These are phyloP conservation scores for Camelus bactrianus DNA, from an alignment of 2,113 vertebrate genomes.

Conservation along the genomic window DNA sequence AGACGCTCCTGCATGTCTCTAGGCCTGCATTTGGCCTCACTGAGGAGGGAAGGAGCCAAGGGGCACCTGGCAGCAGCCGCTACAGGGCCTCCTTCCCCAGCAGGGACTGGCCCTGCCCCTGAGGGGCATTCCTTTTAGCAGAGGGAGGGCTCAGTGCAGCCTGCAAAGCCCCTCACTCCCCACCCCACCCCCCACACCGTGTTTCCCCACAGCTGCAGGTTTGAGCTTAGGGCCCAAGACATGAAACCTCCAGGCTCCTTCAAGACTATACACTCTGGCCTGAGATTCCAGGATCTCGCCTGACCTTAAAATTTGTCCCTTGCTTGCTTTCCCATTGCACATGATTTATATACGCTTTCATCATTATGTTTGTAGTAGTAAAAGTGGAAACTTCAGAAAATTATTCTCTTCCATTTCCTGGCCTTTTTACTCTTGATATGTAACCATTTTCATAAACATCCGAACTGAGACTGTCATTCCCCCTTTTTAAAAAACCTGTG, in stretches of 20 bases:
- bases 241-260: not conserved
- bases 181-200: too few species aligned
- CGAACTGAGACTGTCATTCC: conserved; percentile 57
- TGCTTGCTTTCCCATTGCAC: conserved; percentile 64
- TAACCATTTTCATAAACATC: conserved; percentile 59
- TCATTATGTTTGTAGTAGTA: conserved; percentile 59
- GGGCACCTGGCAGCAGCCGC: too few species aligned
- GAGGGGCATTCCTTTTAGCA: not conserved
- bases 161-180: fast-evolving
- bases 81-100: not conserved
- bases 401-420: conserved; percentile 44
- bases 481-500: conserved; percentile 31
- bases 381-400: conserved; percentile 46
- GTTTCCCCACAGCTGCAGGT: not conserved
- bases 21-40: not conserved
- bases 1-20: not conserved
- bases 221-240: not conserved
- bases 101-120: not conserved
- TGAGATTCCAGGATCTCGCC: not conserved
- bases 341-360: conserved; percentile 43
- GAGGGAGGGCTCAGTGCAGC: not conserved
- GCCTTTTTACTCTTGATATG: conserved; percentile 36
- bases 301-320: not conserved
- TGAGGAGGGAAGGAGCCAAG: not conserved
- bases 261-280: not conserved